Conservation (phyloP, 2,888 invertebrate genomes). For the Maniola hyperantus region DNA sequence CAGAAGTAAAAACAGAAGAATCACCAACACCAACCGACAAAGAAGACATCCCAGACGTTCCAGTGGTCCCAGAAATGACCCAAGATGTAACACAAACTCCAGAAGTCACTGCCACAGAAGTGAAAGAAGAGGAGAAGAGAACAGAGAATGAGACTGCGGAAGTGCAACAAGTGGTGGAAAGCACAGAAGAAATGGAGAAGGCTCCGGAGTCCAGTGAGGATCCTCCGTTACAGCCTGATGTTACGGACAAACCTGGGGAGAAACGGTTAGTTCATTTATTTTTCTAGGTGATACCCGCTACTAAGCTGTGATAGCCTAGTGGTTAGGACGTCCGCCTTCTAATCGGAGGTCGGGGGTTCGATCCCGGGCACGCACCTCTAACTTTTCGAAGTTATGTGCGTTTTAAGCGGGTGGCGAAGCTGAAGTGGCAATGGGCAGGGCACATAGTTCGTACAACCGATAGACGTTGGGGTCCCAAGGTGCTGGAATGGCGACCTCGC, state of each 20-base stretch:
- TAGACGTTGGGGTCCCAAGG: no score
- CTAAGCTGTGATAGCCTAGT: no score
- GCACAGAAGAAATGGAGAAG: slow-evolving; percentile 33
- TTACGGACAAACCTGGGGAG: slow-evolving; percentile 63
- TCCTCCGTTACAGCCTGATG: slow-evolving; percentile 68
- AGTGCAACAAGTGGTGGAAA: slow-evolving; percentile 16
- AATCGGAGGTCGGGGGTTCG: no score
- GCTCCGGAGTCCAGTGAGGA: slow-evolving; percentile 59
- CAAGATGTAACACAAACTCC: slow-evolving; percentile 9
- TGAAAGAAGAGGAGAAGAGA: slow-evolving; percentile 27
- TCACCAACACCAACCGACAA: background rate
- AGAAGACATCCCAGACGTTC: background rate
- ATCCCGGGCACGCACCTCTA: no score
- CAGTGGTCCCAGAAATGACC: background rate
- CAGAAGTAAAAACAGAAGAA: slow-evolving; percentile 19
- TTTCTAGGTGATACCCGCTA: no score
- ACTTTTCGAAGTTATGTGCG: no score
- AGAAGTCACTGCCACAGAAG: slow-evolving; percentile 18
- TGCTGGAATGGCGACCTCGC: no score
- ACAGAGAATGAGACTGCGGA: slow-evolving; percentile 25
- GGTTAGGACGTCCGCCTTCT: no score
- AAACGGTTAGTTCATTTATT: slow-evolving; percentile 58
- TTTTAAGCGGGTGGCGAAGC: no score
- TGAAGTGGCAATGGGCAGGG: no score
- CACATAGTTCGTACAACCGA: no score